Evolutionary conservation across 35 echinoderm and acorn worm species (phyloP).

Genomic region (Apostichopus parvimensis): DNA sequence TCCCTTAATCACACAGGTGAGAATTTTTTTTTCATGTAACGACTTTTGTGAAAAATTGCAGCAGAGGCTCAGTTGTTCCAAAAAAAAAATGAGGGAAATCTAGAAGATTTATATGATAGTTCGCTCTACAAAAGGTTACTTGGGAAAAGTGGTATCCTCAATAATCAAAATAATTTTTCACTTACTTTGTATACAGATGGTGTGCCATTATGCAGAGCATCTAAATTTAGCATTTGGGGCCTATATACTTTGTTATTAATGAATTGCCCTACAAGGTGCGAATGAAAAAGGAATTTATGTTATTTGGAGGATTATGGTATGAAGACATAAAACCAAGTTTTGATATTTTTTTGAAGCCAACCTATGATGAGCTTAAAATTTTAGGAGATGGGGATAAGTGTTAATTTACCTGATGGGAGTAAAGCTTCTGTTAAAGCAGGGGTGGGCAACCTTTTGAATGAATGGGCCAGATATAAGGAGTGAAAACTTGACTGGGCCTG

Average conservation of each 20-base stretch:
- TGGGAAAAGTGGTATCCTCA: background rate
- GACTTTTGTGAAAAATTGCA: no score
- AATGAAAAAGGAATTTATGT: background rate
- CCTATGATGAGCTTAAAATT: background rate
- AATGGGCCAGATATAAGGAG: no score
- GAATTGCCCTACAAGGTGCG: background rate
- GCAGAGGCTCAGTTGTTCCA: no score
- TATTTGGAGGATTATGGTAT: background rate
- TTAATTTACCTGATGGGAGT: background rate
- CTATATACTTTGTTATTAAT: background rate
- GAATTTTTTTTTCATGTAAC: no score
- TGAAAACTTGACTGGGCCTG: no score
- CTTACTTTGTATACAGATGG: background rate
- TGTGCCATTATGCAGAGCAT: background rate
- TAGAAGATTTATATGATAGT: background rate
- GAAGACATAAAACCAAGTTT: background rate
- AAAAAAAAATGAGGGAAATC: background rate
- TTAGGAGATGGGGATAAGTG: no score
- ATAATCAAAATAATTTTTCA: background rate
- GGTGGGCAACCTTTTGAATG: no score
- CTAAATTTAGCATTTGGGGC: background rate
- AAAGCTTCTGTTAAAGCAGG: background rate
- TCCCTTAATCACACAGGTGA: no score
- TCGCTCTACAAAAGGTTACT: background rate
- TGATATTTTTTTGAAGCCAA: slow-evolving; percentile 7